Conservation (phyloP, 1,140 invertebrate genomes). For the Solenopsis fugax region DNA sequence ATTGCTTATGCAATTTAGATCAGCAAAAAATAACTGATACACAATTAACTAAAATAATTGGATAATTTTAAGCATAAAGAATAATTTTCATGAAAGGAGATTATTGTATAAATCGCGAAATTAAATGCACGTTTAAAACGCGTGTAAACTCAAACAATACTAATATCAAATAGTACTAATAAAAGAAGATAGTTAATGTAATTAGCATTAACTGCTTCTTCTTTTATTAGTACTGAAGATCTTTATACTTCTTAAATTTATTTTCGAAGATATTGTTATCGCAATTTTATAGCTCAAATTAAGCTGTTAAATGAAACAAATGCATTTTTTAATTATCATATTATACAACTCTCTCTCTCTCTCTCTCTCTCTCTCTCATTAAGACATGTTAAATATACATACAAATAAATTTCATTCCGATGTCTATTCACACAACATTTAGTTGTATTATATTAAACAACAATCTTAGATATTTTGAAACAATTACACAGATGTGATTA, state of each 20-base stretch:
- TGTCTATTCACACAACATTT: background rate
- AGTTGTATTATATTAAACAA: background rate
- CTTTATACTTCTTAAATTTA: background rate
- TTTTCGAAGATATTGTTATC: background rate
- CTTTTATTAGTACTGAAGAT: too few species aligned
- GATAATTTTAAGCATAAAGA: constrained; percentile 2
- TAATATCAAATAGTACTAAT: background rate
- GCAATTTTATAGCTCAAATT: background rate
- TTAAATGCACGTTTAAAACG: background rate
- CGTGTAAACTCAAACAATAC: background rate
- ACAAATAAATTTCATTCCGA: background rate
- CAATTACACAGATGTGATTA: background rate
- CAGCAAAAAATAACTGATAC: background rate
- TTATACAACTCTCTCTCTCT: background rate
- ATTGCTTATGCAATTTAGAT: constrained; percentile 12
- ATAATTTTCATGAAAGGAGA: background rate
- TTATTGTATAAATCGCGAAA: background rate
- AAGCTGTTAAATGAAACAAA: background rate
- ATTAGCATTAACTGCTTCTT: too few species aligned
- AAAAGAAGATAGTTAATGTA: background rate
- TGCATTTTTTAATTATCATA: background rate
- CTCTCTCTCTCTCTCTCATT: background rate
- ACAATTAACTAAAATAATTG: constrained; percentile 4
- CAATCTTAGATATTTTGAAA: background rate
- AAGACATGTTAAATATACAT: background rate